phyloP scores from a whole-genome alignment of 2,113 vertebrate genomes.

The Circaetus gallicus region DNA sequence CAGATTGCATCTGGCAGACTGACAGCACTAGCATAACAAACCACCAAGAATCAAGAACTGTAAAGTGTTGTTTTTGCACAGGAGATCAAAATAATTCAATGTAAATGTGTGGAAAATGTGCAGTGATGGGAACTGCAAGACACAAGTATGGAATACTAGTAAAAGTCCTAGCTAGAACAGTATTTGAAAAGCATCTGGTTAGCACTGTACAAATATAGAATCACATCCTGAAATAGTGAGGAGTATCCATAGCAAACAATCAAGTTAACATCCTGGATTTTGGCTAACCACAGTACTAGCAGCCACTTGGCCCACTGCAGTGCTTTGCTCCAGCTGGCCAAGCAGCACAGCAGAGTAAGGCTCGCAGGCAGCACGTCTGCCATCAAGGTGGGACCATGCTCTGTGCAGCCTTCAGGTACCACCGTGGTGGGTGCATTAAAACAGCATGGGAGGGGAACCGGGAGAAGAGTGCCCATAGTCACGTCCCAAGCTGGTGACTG shows the following conservation, averaged over 20 bases:
- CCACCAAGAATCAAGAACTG: neutral
- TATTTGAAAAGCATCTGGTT: slow-evolving; percentile 12
- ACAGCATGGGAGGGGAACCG: neutral
- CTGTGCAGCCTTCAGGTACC: neutral
- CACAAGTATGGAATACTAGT: neutral
- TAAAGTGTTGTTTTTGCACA: neutral
- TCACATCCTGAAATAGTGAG: neutral
- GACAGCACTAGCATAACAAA: neutral
- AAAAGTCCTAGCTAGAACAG: neutral
- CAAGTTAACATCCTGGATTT: neutral
- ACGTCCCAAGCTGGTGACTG: neutral
- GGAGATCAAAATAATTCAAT: neutral
- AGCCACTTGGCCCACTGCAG: neutral
- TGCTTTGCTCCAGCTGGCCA: neutral
- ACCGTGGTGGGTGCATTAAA: accelerated
- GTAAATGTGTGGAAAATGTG: neutral
- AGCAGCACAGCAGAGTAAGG: neutral
- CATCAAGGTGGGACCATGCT: neutral
- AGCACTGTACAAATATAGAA: neutral
- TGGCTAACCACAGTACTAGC: neutral
- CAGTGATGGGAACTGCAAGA: neutral
- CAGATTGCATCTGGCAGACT: neutral
- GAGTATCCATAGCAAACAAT: slow-evolving; percentile 12
- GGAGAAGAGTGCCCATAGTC: neutral
- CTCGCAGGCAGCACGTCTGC: neutral